These are phyloP conservation scores for Agrilus cyanescens DNA, from an alignment of 2,888 invertebrate genomes.

Conservation along the genomic window DNA sequence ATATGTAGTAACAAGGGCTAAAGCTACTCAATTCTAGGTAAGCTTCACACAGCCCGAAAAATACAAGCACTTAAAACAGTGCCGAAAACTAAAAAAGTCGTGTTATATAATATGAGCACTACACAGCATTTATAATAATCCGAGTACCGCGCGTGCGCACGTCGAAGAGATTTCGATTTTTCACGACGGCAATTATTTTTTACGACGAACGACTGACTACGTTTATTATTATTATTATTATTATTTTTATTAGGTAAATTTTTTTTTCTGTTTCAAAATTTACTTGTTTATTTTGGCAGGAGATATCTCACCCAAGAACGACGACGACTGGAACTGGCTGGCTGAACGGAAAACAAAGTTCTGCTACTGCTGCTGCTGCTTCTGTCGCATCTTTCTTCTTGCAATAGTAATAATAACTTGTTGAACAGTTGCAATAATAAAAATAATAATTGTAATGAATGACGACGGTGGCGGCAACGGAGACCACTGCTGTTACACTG, in stretches of 20 bases:
- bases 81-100: slow-evolving; percentile 42
- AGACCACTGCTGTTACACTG: no score
- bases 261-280: slow-evolving; percentile 23
- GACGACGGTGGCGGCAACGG: no score
- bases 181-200: slow-evolving; percentile 6
- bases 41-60: slow-evolving; percentile 54
- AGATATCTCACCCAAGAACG: slow-evolving; percentile 38
- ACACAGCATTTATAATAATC: slow-evolving; percentile 25
- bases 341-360: no score
- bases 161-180: slow-evolving; percentile 14
- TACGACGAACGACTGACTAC: slow-evolving; percentile 3
- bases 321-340: slow-evolving; percentile 12
- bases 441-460: no score
- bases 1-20: slow-evolving; percentile 44
- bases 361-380: no score
- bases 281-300: slow-evolving; percentile 35
- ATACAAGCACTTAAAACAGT: slow-evolving; percentile 57
- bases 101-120: slow-evolving; percentile 31
- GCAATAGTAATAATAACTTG: no score
- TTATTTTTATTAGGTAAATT: slow-evolving; percentile 11
- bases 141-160: slow-evolving; percentile 13
- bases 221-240: slow-evolving; percentile 17
- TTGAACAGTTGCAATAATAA: slow-evolving; percentile 14
- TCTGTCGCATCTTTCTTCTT: no score
- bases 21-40: slow-evolving; percentile 43